phyloP scores from a whole-genome alignment of 2,888 invertebrate genomes.

The Hyles lineata region DNA sequence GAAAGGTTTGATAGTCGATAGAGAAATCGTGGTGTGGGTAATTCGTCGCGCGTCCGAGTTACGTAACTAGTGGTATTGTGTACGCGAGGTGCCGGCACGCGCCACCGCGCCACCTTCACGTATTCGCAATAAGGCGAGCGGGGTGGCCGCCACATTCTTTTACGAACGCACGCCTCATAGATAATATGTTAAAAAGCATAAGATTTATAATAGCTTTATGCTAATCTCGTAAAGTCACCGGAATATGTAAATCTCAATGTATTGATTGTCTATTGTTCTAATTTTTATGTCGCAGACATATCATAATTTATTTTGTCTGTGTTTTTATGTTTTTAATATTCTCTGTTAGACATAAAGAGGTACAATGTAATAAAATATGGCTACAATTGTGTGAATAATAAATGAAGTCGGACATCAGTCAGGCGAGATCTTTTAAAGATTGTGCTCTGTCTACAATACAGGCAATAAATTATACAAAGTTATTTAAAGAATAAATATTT shows the following conservation, averaged over 20 bases:
- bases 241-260: constrained; percentile 27
- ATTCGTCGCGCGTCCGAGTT: constrained; percentile 77
- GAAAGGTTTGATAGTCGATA: constrained; percentile 77
- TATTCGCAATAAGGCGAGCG: constrained; percentile 68
- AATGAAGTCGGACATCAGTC: background rate
- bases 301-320: constrained; percentile 27
- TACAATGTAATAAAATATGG: background rate
- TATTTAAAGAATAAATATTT: background rate
- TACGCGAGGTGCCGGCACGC: constrained; percentile 66
- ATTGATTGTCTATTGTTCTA: constrained; percentile 28
- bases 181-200: constrained; percentile 51
- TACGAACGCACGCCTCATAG: constrained; percentile 56
- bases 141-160: constrained; percentile 79
- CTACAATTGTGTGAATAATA: constrained; percentile 24
- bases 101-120: constrained; percentile 65
- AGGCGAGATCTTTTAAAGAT: background rate
- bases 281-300: constrained; percentile 29
- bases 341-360: constrained; percentile 23
- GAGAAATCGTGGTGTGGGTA: constrained; percentile 76
- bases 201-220: constrained; percentile 40
- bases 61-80: constrained; percentile 71
- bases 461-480: background rate
- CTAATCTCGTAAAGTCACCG: constrained; percentile 33
- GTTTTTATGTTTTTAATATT: constrained; percentile 18
- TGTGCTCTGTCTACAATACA: background rate